Percentiles rank a stretch among this genome's conserved stretches.
Conservation (phyloP, 2,888 invertebrate genomes). For the Epinotia brunnichana region DNA sequence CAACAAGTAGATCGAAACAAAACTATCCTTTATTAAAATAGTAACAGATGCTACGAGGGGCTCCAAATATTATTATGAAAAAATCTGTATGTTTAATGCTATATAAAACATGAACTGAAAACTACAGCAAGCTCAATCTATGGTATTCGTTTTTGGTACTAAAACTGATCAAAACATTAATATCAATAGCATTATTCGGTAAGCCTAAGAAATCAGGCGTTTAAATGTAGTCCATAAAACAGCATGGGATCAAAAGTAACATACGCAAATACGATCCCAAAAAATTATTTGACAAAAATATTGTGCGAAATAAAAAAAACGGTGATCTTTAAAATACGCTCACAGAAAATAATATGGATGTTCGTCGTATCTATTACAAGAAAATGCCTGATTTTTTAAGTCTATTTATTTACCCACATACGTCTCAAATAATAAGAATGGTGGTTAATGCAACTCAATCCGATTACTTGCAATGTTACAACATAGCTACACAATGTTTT, state of each 20-base stretch:
- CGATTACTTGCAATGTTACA: constrained; percentile 15
- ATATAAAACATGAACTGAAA: not conserved
- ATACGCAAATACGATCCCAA: not conserved
- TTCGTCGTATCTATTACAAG: not conserved
- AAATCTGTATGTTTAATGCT: constrained; percentile 10
- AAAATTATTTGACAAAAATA: no score
- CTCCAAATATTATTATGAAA: not conserved
- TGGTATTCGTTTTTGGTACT: constrained; percentile 22
- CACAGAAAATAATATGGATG: not conserved
- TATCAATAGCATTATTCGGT: constrained; percentile 6
- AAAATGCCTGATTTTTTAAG: constrained; percentile 5
- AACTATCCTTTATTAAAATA: no score
- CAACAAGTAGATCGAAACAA: no score
- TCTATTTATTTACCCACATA: constrained; percentile 1
- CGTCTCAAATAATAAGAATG: constrained; percentile 8
- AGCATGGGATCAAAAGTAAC: not conserved
- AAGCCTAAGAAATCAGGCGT: constrained; percentile 4
- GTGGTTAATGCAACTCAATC: not conserved
- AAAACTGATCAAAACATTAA: constrained; percentile 4
- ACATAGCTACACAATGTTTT: constrained; percentile 24
- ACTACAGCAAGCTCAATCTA: constrained; percentile 7
- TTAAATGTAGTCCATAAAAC: not conserved
- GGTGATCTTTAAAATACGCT: not conserved
- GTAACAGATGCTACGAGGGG: no score
- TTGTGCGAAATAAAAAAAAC: no score